A percentile compares a stretch with the other conserved stretches of the same genome.
These are phyloP conservation scores for Euplagia quadripunctaria DNA, from an alignment of 2,888 invertebrate genomes.

Conservation along the genomic window DNA sequence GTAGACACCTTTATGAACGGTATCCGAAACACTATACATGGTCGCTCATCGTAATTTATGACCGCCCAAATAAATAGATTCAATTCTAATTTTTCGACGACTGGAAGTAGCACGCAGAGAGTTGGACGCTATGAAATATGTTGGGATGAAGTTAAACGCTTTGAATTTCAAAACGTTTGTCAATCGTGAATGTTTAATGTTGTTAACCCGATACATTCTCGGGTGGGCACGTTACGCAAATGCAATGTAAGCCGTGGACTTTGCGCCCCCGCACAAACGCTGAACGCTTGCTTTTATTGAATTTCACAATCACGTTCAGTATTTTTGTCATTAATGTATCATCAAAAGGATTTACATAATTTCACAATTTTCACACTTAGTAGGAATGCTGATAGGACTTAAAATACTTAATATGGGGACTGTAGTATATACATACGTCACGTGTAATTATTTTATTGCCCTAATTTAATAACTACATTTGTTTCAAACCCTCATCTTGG, in stretches of 20 bases:
- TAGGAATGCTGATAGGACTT: neutral
- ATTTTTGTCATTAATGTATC: neutral
- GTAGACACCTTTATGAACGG: neutral
- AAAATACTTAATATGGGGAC: neutral
- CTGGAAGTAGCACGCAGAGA: neutral
- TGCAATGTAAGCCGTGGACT: constrained; percentile 21
- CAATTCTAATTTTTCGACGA: neutral
- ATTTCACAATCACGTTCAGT: constrained; percentile 17
- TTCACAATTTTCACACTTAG: neutral
- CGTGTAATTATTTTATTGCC: too few species aligned
- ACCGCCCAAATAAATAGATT: neutral
- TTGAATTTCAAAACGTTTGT: constrained; percentile 24
- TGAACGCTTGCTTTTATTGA: constrained; percentile 13
- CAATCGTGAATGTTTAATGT: constrained; percentile 19
- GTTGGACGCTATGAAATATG: neutral
- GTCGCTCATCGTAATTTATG: neutral
- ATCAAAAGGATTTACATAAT: neutral
- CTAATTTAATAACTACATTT: too few species aligned
- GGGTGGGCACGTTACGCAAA: constrained; percentile 23
- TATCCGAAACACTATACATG: neutral
- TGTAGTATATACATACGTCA: too few species aligned
- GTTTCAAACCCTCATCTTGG: too few species aligned
- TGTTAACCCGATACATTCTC: constrained; percentile 22
- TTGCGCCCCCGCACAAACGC: constrained; percentile 17
- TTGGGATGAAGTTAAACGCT: constrained; percentile 3